phyloP scores from a whole-genome alignment of 2,888 invertebrate genomes.

The Eledona agricola region DNA sequence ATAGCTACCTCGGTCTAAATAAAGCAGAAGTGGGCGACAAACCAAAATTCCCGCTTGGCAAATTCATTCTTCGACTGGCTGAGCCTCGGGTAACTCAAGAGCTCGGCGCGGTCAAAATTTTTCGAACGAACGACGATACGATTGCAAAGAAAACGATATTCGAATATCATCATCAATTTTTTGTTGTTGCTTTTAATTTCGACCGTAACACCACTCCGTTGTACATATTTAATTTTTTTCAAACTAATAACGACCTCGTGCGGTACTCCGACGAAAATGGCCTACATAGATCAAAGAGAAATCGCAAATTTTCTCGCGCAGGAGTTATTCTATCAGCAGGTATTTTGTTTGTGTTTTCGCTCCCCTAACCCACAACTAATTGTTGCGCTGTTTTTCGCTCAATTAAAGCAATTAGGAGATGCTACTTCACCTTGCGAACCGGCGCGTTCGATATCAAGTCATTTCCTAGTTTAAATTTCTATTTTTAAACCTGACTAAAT shows the following conservation, averaged over 20 bases:
- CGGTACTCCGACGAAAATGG: conserved; percentile 49
- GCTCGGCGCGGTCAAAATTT: conserved; percentile 44
- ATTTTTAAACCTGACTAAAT: conserved; percentile 47
- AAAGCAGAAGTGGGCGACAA: conserved; percentile 59
- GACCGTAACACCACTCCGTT: conserved; percentile 37
- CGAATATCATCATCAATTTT: conserved; percentile 44
- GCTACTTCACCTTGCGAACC: conserved; percentile 6
- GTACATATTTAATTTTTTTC: conserved; percentile 38
- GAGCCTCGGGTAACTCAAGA: conserved; percentile 54
- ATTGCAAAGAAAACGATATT: conserved; percentile 40
- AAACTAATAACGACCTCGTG: conserved; percentile 39
- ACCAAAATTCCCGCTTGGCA: conserved; percentile 59
- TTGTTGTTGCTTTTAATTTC: conserved; percentile 19
- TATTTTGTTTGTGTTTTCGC: conserved; percentile 40
- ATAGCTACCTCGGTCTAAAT: conserved; percentile 58
- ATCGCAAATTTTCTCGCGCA: conserved; percentile 85
- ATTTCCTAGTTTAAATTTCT: conserved; percentile 43
- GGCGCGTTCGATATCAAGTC: conserved; percentile 23
- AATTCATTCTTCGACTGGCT: conserved; percentile 60
- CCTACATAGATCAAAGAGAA: conserved; percentile 80
- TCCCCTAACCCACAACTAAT: conserved; percentile 5
- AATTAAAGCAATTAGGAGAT: no score
- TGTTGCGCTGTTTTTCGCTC: no score
- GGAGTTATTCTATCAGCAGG: conserved; percentile 83
- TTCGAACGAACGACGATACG: conserved; percentile 58